Base-by-base conservation (phyloP, 2,113 vertebrate species). In the Petrocephalus zakoni region DNA sequence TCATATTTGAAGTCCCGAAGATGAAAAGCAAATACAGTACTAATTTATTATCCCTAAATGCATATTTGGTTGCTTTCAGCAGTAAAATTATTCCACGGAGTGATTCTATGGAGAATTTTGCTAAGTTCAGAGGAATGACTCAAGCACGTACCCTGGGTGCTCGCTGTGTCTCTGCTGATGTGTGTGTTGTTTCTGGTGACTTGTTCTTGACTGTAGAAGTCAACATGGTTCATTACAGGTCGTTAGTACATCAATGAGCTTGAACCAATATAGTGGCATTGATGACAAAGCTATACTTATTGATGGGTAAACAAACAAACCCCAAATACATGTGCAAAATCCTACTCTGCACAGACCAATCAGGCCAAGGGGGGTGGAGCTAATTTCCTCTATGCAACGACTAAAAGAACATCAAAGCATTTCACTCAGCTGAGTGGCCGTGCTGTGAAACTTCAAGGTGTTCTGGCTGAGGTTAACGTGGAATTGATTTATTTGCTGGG, bases 91-190 rank as follows among this genome's bases (percentile, higher is more conserved):
- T 42, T 22, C 37, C 81, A 8, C 19, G 5, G 46, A 22, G 46
- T 25, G 37, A 49, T 83, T 49, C 7, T 7, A 10, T 83, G 22
- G 81, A 49, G 21, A 46, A 49, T 42, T 83, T 8, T 21, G 10
- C 19, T 10, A 83, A 51, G 34, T 61, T 83, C 51, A 56, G n/a
- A 42, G 37, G 22, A 83, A 84, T 84, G 88, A 84, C 88, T 61
- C 88, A 88, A 88, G 88, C 88, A 88, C 81, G 88, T 88, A 42
- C 42, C 21, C 42, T 34, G 75, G 88, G 75, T 84, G 53, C 88
- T 84, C 61, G 11, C 15, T 4, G 53, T 83, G 78, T 61, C 13
- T 42, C 22, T 88, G 52, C 15, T 46, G 64, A 25, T 3, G 21
- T 42, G 9, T 88, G 37, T 88, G 47, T 84, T 84, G n/a, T 75